These are phyloP conservation scores for Nyctibius bracteatus DNA, from an alignment of 2,113 vertebrate genomes.

Conservation along the genomic window DNA sequence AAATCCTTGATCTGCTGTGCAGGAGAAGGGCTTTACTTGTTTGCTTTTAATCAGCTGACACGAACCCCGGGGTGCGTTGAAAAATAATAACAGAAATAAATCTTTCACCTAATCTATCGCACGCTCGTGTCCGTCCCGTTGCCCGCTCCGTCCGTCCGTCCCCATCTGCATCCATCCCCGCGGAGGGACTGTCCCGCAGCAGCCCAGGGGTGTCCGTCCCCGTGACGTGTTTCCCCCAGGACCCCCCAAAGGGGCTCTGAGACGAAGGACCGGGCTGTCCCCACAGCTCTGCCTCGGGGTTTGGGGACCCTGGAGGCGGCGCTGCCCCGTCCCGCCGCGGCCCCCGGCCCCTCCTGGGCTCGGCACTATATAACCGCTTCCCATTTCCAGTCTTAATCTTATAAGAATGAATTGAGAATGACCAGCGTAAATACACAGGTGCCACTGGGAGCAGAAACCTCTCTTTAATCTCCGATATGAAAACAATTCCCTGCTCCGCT, in stretches of 20 bases:
- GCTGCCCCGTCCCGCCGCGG: background rate
- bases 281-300: fast-evolving
- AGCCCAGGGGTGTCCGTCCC: background rate
- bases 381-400: conserved; percentile 62
- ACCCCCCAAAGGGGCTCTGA: background rate
- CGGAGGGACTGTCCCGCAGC: background rate
- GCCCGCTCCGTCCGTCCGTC: fast-evolving
- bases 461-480: conserved; percentile 63
- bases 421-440: conserved; percentile 61
- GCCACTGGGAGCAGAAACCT: conserved; percentile 52
- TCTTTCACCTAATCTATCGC: background rate
- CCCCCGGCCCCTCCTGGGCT: background rate
- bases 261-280: fast-evolving
- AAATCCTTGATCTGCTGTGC: background rate
- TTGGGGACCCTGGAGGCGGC: background rate
- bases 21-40: conserved; percentile 39
- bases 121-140: fast-evolving
- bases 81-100: conserved; percentile 17
- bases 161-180: too few species aligned
- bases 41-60: conserved; percentile 53
- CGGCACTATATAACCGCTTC: background rate
- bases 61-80: background rate
- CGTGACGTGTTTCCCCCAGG: fast-evolving
- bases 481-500: conserved; percentile 62
- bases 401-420: conserved; percentile 55